phyloP scores from a whole-genome alignment of 2,113 vertebrate genomes.

The Pagrus major region DNA sequence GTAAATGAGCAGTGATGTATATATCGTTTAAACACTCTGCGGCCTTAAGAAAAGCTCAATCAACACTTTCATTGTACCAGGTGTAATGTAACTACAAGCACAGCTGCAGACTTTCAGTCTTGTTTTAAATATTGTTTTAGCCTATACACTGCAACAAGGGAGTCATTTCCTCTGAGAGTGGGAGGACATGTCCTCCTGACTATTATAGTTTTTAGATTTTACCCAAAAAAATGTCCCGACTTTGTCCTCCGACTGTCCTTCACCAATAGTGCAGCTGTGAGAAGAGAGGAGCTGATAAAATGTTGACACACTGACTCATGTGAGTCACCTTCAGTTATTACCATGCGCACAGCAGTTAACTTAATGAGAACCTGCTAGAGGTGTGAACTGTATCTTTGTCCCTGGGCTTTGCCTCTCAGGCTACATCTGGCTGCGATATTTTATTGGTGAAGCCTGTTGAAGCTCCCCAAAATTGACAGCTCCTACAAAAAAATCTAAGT shows the following conservation, averaged over 20 bases:
- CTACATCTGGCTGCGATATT: too few species aligned
- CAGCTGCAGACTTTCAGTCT: neutral
- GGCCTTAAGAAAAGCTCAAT: neutral
- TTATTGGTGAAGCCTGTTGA: too few species aligned
- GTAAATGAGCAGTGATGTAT: neutral
- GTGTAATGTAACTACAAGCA: neutral
- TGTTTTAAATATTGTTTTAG: neutral
- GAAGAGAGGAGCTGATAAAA: neutral
- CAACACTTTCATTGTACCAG: neutral
- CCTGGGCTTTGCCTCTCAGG: too few species aligned
- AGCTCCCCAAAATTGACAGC: too few species aligned
- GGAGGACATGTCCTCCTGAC: neutral
- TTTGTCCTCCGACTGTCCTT: neutral
- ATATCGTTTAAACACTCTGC: neutral
- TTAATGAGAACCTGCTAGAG: neutral
- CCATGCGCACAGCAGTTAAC: neutral
- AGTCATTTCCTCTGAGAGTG: neutral
- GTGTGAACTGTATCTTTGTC: neutral
- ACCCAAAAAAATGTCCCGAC: neutral
- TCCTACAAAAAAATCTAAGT: too few species aligned
- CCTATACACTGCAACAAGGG: neutral
- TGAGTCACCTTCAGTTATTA: neutral
- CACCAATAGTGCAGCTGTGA: neutral
- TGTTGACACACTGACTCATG: neutral
- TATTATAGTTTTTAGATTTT: neutral